A percentile compares a stretch with the other conserved stretches of the same genome.
These are phyloP conservation scores for Scolopax bukidnonensis DNA, from an alignment of 2,797 vertebrate species.

Conservation along the genomic window DNA sequence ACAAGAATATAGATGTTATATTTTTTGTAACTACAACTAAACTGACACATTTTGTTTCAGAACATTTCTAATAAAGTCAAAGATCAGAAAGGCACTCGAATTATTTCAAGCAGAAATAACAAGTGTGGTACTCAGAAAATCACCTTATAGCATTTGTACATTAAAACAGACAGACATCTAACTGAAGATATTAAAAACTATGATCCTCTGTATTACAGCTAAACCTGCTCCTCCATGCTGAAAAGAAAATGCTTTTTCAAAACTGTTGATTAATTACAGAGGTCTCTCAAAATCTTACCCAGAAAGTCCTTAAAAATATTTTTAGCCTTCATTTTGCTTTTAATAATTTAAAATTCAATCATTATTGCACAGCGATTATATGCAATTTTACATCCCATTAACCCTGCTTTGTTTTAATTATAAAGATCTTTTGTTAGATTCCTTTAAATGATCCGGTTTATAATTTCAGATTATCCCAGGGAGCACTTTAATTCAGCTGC, in stretches of 20 bases:
- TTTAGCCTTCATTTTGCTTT: conserved; percentile 68
- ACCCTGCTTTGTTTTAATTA: conserved; percentile 93
- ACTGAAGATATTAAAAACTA: not conserved
- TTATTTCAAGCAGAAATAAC: not conserved
- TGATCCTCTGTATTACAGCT: not conserved
- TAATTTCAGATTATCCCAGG: conserved; percentile 85
- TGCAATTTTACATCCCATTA: conserved; percentile 92
- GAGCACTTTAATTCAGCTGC: conserved; percentile 84
- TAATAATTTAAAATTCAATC: conserved; percentile 81
- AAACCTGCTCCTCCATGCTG: not conserved
- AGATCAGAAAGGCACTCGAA: not conserved
- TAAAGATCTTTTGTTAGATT: conserved; percentile 85
- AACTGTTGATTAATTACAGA: conserved; percentile 58
- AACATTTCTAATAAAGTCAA: not conserved
- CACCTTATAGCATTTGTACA: not conserved
- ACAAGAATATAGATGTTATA: not conserved
- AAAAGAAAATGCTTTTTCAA: conserved; percentile 9
- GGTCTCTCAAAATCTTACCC: conserved; percentile 32
- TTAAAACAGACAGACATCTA: not conserved
- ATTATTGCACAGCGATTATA: conserved; percentile 85
- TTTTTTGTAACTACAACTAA: not conserved
- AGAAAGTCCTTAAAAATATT: conserved; percentile 61
- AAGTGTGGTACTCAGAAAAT: not conserved
- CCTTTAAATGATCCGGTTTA: conserved; percentile 84
- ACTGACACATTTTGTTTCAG: not conserved